Evolutionary conservation across 2,888 invertebrate genomes (phyloP).

Genomic region (Dexiosoma caninum): DNA sequence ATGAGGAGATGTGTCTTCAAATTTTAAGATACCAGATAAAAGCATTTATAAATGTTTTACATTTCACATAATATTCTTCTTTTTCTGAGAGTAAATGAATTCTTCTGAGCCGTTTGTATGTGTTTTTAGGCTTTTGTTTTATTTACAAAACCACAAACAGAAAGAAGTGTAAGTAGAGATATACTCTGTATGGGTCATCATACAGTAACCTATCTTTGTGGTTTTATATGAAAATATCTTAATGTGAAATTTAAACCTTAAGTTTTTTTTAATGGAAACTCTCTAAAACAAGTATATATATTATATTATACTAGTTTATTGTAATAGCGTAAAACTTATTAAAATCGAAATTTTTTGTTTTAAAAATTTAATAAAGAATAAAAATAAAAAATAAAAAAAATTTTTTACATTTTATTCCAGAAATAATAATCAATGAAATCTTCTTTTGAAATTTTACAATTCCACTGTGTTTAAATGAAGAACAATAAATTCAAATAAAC

Average conservation of each 20-base stretch:
- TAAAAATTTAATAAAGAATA: too few species aligned
- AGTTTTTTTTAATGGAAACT: constrained; percentile 4
- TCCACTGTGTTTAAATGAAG: too few species aligned
- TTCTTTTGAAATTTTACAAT: too few species aligned
- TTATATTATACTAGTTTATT: too few species aligned
- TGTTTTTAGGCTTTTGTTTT: neutral
- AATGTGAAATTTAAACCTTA: constrained; percentile 1
- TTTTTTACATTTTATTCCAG: too few species aligned
- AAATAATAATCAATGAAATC: too few species aligned
- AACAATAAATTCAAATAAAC: too few species aligned
- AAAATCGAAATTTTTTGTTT: too few species aligned
- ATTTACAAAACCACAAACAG: constrained; percentile 30
- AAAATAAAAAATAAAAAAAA: too few species aligned
- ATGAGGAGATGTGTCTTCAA: constrained; percentile 6
- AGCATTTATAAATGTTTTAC: neutral
- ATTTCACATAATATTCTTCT: neutral
- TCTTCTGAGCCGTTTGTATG: neutral
- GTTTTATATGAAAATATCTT: constrained; percentile 10
- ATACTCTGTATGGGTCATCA: too few species aligned
- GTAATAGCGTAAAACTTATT: too few species aligned
- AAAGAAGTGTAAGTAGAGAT: neutral
- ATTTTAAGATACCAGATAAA: neutral
- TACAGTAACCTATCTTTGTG: constrained; percentile 27
- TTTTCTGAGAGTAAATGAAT: neutral
- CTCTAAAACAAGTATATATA: neutral